phyloP scores from a whole-genome alignment of 2,888 invertebrate species.

The Phaedon cochleariae region DNA sequence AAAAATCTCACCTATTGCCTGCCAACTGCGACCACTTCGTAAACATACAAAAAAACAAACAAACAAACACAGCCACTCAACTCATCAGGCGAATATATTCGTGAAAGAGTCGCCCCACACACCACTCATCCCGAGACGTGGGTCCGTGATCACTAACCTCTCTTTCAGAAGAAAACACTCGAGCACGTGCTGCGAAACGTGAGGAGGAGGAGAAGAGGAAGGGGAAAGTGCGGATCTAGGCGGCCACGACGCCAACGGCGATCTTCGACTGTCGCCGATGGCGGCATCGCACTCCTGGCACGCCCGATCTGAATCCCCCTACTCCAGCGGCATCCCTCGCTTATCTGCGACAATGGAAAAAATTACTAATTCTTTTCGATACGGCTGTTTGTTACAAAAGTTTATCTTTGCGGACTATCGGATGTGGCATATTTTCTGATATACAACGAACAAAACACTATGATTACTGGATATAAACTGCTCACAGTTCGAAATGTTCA shows the following conservation, averaged over 20 bases:
- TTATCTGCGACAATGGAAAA: conserved; percentile 40
- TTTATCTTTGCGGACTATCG: too few relatives aligned
- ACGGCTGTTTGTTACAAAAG: neutral
- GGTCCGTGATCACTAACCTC: conserved; percentile 5
- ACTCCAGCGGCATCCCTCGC: conserved; percentile 28
- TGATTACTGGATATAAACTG: too few relatives aligned
- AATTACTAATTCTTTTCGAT: conserved; percentile 9
- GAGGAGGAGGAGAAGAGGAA: neutral
- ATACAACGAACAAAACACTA: neutral
- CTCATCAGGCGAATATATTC: neutral
- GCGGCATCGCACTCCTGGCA: conserved; percentile 6
- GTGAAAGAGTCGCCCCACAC: neutral
- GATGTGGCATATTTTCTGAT: neutral
- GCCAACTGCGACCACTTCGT: neutral
- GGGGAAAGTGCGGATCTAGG: neutral
- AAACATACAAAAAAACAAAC: neutral
- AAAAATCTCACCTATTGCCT: neutral
- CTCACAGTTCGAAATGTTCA: too few relatives aligned
- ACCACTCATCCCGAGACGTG: neutral
- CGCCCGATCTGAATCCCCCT: conserved; percentile 28
- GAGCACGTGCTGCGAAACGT: conserved; percentile 16
- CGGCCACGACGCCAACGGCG: conserved; percentile 16
- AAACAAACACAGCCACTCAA: neutral
- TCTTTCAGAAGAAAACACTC: neutral
- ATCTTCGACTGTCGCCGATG: conserved; percentile 13